Conservation (phyloP, 2,113 vertebrate species). For the Sinocyclocheilus anshuiensis region DNA sequence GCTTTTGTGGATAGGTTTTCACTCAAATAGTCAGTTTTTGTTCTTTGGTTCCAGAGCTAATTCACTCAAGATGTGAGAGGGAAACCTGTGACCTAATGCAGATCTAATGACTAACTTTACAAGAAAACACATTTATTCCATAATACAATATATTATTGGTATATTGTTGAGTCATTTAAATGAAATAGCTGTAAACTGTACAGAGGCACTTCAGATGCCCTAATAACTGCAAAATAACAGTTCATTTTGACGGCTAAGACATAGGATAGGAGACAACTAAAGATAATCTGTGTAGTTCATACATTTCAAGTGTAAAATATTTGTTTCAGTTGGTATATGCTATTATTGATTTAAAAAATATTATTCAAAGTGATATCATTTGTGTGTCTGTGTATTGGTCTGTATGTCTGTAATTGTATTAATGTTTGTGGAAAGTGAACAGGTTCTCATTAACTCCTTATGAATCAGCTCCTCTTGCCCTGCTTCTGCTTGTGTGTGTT, state of each 20-base stretch:
- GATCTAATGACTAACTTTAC: constrained; percentile 19
- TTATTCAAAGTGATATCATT: background rate
- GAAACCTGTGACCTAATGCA: constrained; percentile 1
- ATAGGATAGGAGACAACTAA: too few relatives aligned
- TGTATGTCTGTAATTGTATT: background rate
- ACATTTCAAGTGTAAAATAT: too few relatives aligned
- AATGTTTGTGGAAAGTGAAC: constrained; percentile 40
- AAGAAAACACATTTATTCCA: constrained; percentile 36
- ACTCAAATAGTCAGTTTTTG: background rate
- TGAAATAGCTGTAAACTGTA: background rate
- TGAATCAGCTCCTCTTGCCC: constrained; percentile 51
- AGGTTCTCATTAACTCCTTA: constrained; percentile 10
- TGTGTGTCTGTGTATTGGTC: background rate
- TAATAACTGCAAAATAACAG: background rate
- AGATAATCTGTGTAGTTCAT: too few relatives aligned
- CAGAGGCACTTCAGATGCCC: background rate
- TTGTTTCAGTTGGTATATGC: background rate
- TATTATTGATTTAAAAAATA: background rate
- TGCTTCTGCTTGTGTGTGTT: constrained; percentile 26
- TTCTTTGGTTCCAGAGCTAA: background rate
- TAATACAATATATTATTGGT: constrained; percentile 3
- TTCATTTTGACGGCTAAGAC: background rate
- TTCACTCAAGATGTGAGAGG: constrained; percentile 13
- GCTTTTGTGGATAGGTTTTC: background rate
- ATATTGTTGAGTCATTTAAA: constrained; percentile 13